Conservation (phyloP, 1,140 invertebrate genomes). For the Rhyacophila brunnea region DNA sequence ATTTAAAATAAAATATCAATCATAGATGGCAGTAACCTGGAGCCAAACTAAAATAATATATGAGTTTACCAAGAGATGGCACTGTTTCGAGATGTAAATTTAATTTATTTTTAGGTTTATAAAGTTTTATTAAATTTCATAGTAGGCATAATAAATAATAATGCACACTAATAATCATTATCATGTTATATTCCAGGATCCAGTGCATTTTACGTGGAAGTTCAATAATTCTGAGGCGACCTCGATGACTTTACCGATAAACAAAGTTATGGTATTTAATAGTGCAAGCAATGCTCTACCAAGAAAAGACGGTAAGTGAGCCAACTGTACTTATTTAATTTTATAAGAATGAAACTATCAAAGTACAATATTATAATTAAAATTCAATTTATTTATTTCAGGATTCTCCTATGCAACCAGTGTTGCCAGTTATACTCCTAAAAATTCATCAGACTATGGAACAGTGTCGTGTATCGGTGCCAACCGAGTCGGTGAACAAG, state of each 20-base stretch:
- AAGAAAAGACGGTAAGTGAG: constrained; percentile 21
- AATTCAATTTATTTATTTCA: constrained; percentile 6
- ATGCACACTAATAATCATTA: too few relatives aligned
- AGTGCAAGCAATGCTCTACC: constrained; percentile 56
- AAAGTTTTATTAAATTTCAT: too few relatives aligned
- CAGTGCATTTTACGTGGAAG: constrained; percentile 71
- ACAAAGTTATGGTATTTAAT: constrained; percentile 41
- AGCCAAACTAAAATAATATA: too few relatives aligned
- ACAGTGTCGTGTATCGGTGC: constrained; percentile 74
- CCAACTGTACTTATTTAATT: background rate
- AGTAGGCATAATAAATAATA: too few relatives aligned
- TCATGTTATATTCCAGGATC: constrained; percentile 41
- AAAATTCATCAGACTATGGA: constrained; percentile 68
- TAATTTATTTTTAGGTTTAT: too few relatives aligned
- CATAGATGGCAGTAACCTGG: too few relatives aligned
- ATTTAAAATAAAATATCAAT: too few relatives aligned
- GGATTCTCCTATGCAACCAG: constrained; percentile 27
- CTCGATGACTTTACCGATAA: constrained; percentile 63
- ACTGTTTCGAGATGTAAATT: too few relatives aligned
- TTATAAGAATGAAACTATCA: background rate
- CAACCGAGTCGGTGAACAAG: constrained; percentile 72
- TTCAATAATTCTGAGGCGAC: constrained; percentile 73
- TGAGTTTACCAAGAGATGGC: too few relatives aligned
- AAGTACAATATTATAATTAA: background rate
- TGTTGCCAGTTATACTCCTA: constrained; percentile 28